phyloP scores from a whole-genome alignment of 1,140 invertebrate genomes.

The Drosophila dunni region DNA sequence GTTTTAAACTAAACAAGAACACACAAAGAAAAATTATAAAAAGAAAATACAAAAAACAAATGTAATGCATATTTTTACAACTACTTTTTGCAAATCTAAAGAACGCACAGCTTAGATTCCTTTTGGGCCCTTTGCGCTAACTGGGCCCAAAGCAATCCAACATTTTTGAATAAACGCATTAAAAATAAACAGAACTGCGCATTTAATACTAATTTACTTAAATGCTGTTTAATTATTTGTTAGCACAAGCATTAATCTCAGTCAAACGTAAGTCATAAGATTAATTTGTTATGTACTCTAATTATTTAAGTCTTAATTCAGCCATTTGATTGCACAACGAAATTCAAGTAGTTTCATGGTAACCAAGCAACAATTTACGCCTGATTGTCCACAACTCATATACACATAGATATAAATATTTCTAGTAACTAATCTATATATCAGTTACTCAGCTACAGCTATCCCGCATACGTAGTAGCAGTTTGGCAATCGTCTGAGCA shows the following conservation, averaged over 20 bases:
- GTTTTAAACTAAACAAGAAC: conserved; percentile 70
- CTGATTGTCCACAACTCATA: conserved; percentile 29
- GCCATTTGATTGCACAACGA: conserved; percentile 49
- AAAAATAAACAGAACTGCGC: conserved; percentile 39
- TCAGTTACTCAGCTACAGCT: conserved; percentile 45
- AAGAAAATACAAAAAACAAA: conserved; percentile 34
- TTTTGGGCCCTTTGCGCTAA: conserved; percentile 35
- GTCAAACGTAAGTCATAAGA: conserved; percentile 16
- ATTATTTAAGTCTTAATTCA: conserved; percentile 50
- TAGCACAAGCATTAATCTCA: not conserved
- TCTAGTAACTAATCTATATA: conserved; percentile 22
- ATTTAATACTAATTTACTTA: conserved; percentile 31
- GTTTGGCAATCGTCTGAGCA: conserved; percentile 68
- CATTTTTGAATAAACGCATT: conserved; percentile 58
- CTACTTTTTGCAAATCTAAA: conserved; percentile 20
- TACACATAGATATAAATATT: conserved; percentile 6
- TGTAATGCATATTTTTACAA: conserved; percentile 76
- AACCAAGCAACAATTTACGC: conserved; percentile 9
- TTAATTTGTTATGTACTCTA: conserved; percentile 5
- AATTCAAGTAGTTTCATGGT: conserved; percentile 18
- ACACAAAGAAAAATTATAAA: conserved; percentile 1
- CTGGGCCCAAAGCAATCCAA: conserved; percentile 57
- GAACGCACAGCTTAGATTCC: conserved; percentile 62
- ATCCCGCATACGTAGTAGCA: conserved; percentile 69
- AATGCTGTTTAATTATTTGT: conserved; percentile 19